These are phyloP conservation scores for Ditylenchus weischeri DNA, from an alignment of 2,888 invertebrate genomes.

Conservation along the genomic window DNA sequence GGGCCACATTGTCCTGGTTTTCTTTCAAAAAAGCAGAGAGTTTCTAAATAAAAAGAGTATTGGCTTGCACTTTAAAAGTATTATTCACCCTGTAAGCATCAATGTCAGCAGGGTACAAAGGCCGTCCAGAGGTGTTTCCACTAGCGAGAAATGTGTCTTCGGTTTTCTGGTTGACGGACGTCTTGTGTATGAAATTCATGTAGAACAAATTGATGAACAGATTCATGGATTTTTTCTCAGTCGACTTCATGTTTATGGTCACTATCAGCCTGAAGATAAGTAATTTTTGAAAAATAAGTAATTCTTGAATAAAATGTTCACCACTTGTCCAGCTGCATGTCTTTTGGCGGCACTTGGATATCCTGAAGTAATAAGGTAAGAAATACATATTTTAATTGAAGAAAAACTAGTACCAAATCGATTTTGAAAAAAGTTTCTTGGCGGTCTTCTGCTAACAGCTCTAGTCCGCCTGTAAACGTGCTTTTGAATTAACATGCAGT, in stretches of 20 bases:
- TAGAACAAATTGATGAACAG: slow-evolving; percentile 18
- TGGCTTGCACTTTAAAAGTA: too few relatives aligned
- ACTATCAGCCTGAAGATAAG: slow-evolving; percentile 15
- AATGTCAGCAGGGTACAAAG: too few relatives aligned
- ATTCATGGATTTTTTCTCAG: slow-evolving; percentile 1
- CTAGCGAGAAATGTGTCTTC: neutral
- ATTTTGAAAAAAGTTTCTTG: slow-evolving; percentile 15
- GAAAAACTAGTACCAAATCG: neutral
- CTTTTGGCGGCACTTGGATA: slow-evolving; percentile 8
- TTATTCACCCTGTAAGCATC: too few relatives aligned
- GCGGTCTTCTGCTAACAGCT: slow-evolving; percentile 12
- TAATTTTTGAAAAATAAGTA: neutral
- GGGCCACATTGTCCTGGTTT: too few relatives aligned
- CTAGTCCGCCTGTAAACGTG: neutral
- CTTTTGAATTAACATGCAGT: too few relatives aligned
- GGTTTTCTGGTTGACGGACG: neutral
- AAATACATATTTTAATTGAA: neutral
- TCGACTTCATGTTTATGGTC: slow-evolving; percentile 10
- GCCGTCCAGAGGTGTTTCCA: too few relatives aligned
- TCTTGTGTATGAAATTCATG: neutral
- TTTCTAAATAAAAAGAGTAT: too few relatives aligned
- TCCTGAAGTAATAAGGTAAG: neutral
- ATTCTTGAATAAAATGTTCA: neutral
- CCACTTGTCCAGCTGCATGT: slow-evolving; percentile 10
- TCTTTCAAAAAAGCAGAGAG: too few relatives aligned